Conservation (phyloP, 2,797 vertebrate species). For the Falco berigora region DNA sequence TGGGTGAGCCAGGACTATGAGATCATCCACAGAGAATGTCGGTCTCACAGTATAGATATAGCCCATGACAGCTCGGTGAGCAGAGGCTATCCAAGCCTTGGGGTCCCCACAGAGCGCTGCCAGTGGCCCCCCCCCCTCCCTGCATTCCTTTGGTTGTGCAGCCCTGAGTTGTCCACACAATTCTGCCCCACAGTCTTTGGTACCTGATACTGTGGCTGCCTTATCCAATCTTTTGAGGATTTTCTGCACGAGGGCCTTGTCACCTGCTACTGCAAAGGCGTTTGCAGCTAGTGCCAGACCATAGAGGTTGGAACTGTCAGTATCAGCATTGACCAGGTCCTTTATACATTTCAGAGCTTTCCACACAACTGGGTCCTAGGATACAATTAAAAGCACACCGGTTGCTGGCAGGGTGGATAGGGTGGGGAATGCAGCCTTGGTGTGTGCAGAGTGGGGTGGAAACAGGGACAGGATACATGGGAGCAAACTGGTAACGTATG, state of each 20-base stretch:
- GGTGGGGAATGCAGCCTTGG: not conserved
- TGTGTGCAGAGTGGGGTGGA: not conserved
- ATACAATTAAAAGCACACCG: not conserved
- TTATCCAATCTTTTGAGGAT: slow-evolving; percentile 54
- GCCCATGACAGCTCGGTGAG: not conserved
- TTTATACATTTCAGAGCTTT: slow-evolving; percentile 56
- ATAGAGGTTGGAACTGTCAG: slow-evolving; percentile 21
- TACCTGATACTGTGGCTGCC: slow-evolving; percentile 53
- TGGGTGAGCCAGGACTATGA: not conserved
- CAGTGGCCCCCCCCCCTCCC: not conserved
- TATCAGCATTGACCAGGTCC: not conserved
- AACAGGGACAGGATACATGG: not conserved
- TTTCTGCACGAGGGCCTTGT: slow-evolving; percentile 25
- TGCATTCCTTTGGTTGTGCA: not conserved
- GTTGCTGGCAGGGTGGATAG: not conserved
- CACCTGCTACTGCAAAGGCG: slow-evolving; percentile 46
- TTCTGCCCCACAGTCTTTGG: not conserved
- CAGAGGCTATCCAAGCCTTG: not conserved
- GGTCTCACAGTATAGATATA: not conserved
- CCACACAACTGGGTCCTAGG: slow-evolving; percentile 57
- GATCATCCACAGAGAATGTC: not conserved
- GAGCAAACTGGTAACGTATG: not conserved
- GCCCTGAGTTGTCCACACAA: not conserved
- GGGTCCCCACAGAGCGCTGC: not conserved
- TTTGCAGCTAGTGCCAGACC: slow-evolving; percentile 61